Base-by-base conservation (phyloP, 2,113 vertebrate species). In the Aphyosemion australe region DNA sequence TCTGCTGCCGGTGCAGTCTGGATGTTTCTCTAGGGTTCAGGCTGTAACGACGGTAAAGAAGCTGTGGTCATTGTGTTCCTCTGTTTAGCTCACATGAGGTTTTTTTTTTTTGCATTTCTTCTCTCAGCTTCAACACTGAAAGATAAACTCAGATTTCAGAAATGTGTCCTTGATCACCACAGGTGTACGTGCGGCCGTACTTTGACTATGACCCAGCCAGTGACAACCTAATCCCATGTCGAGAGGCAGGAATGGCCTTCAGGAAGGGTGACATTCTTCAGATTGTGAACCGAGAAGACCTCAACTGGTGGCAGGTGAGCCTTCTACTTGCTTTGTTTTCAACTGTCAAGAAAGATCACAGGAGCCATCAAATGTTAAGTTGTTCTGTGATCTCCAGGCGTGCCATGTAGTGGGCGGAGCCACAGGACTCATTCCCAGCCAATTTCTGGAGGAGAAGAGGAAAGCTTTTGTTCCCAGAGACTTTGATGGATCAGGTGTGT, bases 241-340 rank as follows among this genome's bases (percentile, higher is more conserved):
- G 95, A 90, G 97, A 99, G 90, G 97, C 97, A 5, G 97, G 97
- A 26, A 90, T 99, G 87, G 94, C 92, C 61, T 99, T 99, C 90
- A 91, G 93, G 69, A 94, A 92, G 83, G 96, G 95, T 41, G 97
- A 99, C 92, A 93, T 99, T 88, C 94, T 99, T 75, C 97, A 99
- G 91, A 97, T 99, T 63, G 96, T 99, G 69, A 98, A 98, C 88
- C 92, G 96, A 54, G 97, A 99, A 89, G 97, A 99, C 80, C 93
- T 95, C 41, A 98, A 99, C 82, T 99, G 97, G 97, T 99, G 97
- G 97, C 97, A 99, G 96, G 97, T 98, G 83, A 82, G 69, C 34
- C 12, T 50, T 15, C 7, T 39, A 26, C 12, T 2, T 8, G 32
- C 6, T 1, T 6, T 15, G 19, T n/a, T 34, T 20, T 46, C 15